A percentile compares a stretch with the other conserved stretches of the same genome.
Evolutionary conservation across 2,888 invertebrate species (phyloP).

Genomic region (Megalurothrips usitatus): DNA sequence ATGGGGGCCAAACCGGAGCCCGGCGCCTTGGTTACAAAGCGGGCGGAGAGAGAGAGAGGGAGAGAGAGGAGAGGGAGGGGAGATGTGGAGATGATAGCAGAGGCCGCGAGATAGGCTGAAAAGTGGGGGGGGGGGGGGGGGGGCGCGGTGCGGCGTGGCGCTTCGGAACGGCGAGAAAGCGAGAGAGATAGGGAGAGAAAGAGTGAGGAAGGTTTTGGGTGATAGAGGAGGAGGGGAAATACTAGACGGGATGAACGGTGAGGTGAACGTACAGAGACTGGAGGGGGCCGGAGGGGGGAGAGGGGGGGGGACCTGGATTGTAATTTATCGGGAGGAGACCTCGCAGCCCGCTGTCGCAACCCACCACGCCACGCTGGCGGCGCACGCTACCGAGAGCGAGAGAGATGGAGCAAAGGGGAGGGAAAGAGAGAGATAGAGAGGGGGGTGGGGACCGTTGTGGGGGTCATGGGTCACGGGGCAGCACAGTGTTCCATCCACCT

Average conservation of each 20-base stretch:
- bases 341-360: conserved; percentile 1
- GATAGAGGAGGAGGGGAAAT: background rate
- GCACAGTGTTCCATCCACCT: too few relatives aligned
- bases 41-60: background rate
- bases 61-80: background rate
- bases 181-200: background rate
- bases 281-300: background rate
- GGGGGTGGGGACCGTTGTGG: background rate
- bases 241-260: background rate
- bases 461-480: background rate
- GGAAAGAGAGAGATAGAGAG: too few relatives aligned
- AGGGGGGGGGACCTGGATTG: conserved; percentile 4
- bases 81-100: background rate
- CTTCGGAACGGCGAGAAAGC: background rate
- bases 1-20: background rate
- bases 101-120: too few relatives aligned
- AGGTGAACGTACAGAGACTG: background rate
- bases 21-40: background rate
- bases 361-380: background rate
- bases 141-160: background rate
- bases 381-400: background rate
- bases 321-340: conserved; percentile 12
- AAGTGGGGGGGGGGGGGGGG: background rate
- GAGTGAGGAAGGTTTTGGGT: background rate
- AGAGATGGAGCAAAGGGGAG: too few relatives aligned